Percentiles rank a stretch among this genome's conserved stretches.
Evolutionary conservation across 2,888 invertebrate species (phyloP).

Genomic region (Anoplius nigerrimus): DNA sequence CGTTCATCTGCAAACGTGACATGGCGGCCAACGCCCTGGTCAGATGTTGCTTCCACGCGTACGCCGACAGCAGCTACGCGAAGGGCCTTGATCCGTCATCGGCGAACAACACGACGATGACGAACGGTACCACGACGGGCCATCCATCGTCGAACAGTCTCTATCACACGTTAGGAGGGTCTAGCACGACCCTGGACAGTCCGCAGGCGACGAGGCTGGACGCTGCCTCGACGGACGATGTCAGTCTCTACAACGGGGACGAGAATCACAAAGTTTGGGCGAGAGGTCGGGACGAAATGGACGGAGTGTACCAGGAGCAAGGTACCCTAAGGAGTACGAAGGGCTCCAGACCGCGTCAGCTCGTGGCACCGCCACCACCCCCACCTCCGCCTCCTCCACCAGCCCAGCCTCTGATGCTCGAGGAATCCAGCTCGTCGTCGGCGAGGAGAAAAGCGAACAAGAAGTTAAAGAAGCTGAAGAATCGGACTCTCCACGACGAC

Average conservation of each 20-base stretch:
- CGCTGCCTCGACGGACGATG: conserved; percentile 80
- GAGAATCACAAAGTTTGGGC: conserved; percentile 97
- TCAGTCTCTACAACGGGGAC: conserved; percentile 91
- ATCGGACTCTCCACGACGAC: conserved; percentile 64
- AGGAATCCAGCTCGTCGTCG: conserved; percentile 67
- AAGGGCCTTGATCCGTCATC: conserved; percentile 76
- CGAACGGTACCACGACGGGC: conserved; percentile 64
- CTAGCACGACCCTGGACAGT: conserved; percentile 71
- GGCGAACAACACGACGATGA: conserved; percentile 63
- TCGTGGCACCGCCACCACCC: conserved; percentile 90
- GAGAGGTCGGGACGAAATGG: conserved; percentile 85
- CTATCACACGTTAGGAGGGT: conserved; percentile 73
- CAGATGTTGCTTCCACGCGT: conserved; percentile 97
- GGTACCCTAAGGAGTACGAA: conserved; percentile 76
- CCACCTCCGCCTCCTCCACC: conserved; percentile 78
- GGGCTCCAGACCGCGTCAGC: conserved; percentile 85
- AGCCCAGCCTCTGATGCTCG: conserved; percentile 64
- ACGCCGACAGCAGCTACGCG: conserved; percentile 96
- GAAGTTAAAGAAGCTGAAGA: conserved; percentile 69
- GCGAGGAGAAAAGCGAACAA: conserved; percentile 66
- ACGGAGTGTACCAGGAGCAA: conserved; percentile 81
- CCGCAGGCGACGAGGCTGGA: conserved; percentile 75
- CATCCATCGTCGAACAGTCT: conserved; percentile 65
- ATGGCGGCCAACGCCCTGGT: conserved; percentile 98
- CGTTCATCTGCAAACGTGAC: conserved; percentile 97